phyloP scores from a whole-genome alignment of 2,888 invertebrate genomes.

The Nesidiocoris tenuis region DNA sequence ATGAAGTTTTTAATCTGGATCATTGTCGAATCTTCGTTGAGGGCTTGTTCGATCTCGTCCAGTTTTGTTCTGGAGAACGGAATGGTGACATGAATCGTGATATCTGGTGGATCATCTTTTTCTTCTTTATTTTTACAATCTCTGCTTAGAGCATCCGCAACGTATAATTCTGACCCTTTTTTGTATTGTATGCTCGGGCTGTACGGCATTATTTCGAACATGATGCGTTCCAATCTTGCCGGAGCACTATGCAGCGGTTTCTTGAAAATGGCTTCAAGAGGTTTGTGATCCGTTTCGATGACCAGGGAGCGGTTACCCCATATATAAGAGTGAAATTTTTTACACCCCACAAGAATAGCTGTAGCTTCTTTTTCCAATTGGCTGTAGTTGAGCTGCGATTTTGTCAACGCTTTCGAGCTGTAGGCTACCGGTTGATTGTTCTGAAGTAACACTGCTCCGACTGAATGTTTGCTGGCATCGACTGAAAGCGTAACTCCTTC shows the following conservation, averaged over 20 bases:
- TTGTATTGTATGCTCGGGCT: slow-evolving; percentile 7
- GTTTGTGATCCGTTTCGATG: slow-evolving; percentile 26
- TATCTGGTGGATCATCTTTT: too few relatives aligned
- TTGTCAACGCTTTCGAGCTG: too few relatives aligned
- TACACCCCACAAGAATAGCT: slow-evolving; percentile 52
- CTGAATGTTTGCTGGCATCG: slow-evolving; percentile 51
- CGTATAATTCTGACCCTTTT: slow-evolving; percentile 14
- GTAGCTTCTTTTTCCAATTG: slow-evolving; percentile 53
- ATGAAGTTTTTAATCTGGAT: slow-evolving; percentile 8
- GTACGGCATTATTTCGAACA: slow-evolving; percentile 31
- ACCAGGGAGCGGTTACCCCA: slow-evolving; percentile 47
- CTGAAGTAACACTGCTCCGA: too few relatives aligned
- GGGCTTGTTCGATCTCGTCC: background rate
- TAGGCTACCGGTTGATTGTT: too few relatives aligned
- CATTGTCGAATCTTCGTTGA: background rate
- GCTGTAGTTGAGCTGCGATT: slow-evolving; percentile 50
- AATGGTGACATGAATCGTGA: slow-evolving; percentile 23
- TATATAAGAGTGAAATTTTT: slow-evolving; percentile 53
- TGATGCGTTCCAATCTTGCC: background rate
- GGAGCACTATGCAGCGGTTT: slow-evolving; percentile 27
- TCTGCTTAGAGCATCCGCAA: slow-evolving; percentile 17
- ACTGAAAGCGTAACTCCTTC: slow-evolving; percentile 50
- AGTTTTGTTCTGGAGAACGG: slow-evolving; percentile 11
- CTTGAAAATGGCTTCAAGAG: slow-evolving; percentile 10
- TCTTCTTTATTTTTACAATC: too few relatives aligned